These are phyloP conservation scores for Ennomos fuscantarius DNA, from an alignment of 2,888 invertebrate genomes.

Conservation along the genomic window DNA sequence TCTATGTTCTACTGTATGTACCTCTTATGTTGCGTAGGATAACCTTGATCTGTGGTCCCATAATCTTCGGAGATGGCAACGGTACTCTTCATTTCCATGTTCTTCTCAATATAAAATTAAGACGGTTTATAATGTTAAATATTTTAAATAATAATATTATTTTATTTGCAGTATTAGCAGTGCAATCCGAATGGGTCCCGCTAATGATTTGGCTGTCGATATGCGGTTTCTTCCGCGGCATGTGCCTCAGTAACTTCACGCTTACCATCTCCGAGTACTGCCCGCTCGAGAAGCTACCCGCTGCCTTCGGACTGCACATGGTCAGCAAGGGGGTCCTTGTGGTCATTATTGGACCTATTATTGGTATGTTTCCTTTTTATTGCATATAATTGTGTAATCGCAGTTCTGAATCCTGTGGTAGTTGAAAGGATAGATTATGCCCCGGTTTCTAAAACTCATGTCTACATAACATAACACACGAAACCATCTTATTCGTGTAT, in stretches of 20 bases:
- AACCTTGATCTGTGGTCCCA: no score
- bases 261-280: constrained; percentile 92
- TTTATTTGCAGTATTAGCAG: constrained; percentile 87
- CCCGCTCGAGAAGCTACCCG: constrained; percentile 89
- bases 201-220: constrained; percentile 89
- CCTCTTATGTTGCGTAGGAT: no score
- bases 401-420: no score
- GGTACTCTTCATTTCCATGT: no score
- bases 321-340: constrained; percentile 91
- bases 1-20: no score
- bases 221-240: constrained; percentile 92
- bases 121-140: neutral
- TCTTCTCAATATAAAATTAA: no score
- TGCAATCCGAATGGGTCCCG: constrained; percentile 88
- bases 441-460: no score
- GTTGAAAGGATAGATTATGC: no score
- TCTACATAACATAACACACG: no score
- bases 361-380: constrained; percentile 79
- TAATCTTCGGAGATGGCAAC: no score
- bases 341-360: constrained; percentile 88
- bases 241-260: constrained; percentile 91
- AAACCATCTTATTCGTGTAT: no score
- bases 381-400: no score
- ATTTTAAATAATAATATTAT: constrained; percentile 5
- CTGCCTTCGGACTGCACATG: constrained; percentile 91